Base-by-base conservation (phyloP, 2,888 invertebrate species). In the Stenolophus ochropezus region DNA sequence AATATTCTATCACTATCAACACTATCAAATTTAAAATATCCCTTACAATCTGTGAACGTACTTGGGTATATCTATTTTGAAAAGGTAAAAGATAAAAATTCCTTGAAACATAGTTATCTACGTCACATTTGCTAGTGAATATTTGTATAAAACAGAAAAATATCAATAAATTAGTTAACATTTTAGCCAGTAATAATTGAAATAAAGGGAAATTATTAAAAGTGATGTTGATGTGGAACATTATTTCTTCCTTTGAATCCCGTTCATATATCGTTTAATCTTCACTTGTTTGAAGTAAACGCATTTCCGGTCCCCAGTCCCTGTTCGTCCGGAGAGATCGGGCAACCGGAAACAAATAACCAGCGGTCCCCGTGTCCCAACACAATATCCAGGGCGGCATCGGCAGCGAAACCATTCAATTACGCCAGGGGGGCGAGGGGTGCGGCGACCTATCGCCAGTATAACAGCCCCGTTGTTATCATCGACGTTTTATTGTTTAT, bases 341-440 rank as follows among this genome's bases (percentile, higher is more conserved):
- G 79, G 71, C 79, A 71, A 79, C 79, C 71, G 85, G 86, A 86
- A 87, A 87, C 87, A 88, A 87, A 88, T 87, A 86, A 78, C 51
- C 71, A 51, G 82, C 82, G 85, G 87, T 88, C 89, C 88, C 89
- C 85, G 85, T 85, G 88, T 88, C 89, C 89, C 89, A 88, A 86
- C 85, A 87, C 89, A 89, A 89, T 89, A 89, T 88, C 84, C 83
- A 84, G 83, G 69, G 81, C 82, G 83, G 83, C 83, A 84, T 83
- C 83, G 84, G 84, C 83, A 49, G 25, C 79, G 79, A 53, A 71
- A 79, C 84, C 84, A 84, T 86, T 85, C 84, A 85, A 85, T 85
- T 85, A 85, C 83, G 82, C 83, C 82, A 82, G 49, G 21, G 23
- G 49, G 47, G 47, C 16, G 58, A 18, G 11, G 49, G 16, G 2